These are phyloP conservation scores for Novumbra hubbsi DNA, from an alignment of 2,797 vertebrate genomes.

Conservation along the genomic window DNA sequence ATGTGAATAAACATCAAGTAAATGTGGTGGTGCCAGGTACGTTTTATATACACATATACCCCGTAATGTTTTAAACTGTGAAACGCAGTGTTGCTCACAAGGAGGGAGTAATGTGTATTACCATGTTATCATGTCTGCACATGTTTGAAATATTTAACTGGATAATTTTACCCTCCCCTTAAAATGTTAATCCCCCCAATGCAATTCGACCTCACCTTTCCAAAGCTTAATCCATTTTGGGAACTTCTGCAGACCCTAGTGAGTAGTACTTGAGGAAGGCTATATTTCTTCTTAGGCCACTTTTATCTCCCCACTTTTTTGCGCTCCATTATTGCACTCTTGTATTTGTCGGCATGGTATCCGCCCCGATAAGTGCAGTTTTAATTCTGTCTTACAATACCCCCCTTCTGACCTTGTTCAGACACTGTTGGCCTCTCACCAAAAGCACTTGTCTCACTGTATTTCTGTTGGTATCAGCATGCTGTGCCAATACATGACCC, in stretches of 20 bases:
- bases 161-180: neutral
- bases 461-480: neutral
- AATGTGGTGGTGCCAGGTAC: conserved; percentile 14
- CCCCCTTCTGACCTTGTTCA: conserved; percentile 6
- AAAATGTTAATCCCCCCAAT: neutral
- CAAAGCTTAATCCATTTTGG: neutral
- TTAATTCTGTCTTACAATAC: conserved; percentile 17
- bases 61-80: conserved; percentile 6
- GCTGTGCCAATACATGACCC: neutral
- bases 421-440: neutral
- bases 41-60: conserved; percentile 9
- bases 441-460: conserved; percentile 22
- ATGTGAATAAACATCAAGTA: conserved; percentile 16
- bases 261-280: neutral
- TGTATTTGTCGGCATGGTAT: conserved; percentile 28
- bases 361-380: conserved; percentile 1
- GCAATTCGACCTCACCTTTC: neutral
- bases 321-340: conserved; percentile 28
- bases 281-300: conserved; percentile 16
- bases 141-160: conserved; percentile 1
- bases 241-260: neutral
- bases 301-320: conserved; percentile 7
- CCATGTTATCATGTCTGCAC: neutral
- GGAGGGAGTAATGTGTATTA: neutral
- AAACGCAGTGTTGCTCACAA: neutral